These are phyloP conservation scores for Drosophila insularis DNA, from an alignment of 1,140 invertebrate genomes.

Conservation along the genomic window DNA sequence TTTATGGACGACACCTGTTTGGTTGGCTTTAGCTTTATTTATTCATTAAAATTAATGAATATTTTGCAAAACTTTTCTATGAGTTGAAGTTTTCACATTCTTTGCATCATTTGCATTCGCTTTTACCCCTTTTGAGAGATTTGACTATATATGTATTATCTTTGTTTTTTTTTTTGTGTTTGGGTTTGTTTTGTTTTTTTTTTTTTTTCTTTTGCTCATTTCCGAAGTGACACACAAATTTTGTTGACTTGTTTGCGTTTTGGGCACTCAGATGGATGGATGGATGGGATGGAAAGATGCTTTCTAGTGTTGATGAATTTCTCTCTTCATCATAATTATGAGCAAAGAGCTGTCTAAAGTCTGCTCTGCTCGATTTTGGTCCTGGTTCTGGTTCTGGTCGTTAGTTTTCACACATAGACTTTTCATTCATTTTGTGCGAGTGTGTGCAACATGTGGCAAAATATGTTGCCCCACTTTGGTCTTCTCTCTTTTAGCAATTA, in stretches of 20 bases:
- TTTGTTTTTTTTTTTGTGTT: slow-evolving; percentile 4
- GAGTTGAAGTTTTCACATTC: slow-evolving; percentile 13
- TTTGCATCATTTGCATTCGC: slow-evolving; percentile 47
- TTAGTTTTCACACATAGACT: slow-evolving; percentile 15
- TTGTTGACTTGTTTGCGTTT: slow-evolving; percentile 37
- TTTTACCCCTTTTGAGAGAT: slow-evolving; percentile 40
- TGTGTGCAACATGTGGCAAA: slow-evolving; percentile 53
- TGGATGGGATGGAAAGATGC: slow-evolving; percentile 5
- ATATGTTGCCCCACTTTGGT: slow-evolving; percentile 63
- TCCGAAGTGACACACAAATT: slow-evolving; percentile 74
- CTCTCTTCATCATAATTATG: slow-evolving; percentile 73
- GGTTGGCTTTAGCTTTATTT: slow-evolving; percentile 36
- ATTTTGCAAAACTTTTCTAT: slow-evolving; percentile 26
- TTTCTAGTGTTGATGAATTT: slow-evolving; percentile 45
- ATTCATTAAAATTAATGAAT: slow-evolving; percentile 75
- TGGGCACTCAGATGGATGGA: slow-evolving; percentile 15
- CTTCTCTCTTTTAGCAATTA: slow-evolving; percentile 55
- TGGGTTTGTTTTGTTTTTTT: slow-evolving; percentile 11
- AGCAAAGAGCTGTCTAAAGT: slow-evolving; percentile 35
- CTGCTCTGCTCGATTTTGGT: slow-evolving; percentile 27
- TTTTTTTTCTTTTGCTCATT: slow-evolving; percentile 50
- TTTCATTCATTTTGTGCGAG: slow-evolving; percentile 14
- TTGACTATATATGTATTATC: not conserved
- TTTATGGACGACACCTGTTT: slow-evolving; percentile 18
- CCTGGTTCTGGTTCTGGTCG: slow-evolving; percentile 14